Base-by-base conservation (phyloP, 1,140 invertebrate genomes). In the Lethrus apterus region DNA sequence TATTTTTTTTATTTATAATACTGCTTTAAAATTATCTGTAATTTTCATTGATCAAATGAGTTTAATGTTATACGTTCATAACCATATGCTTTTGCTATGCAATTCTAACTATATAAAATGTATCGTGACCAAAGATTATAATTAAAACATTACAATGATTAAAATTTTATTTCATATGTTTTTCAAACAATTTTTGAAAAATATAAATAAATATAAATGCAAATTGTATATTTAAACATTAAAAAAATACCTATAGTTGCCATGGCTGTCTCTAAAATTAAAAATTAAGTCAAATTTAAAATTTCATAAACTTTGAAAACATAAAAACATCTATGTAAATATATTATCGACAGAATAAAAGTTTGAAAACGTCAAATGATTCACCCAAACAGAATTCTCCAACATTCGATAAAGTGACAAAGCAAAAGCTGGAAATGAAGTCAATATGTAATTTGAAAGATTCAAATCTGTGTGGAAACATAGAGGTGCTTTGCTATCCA, bases 331-430 rank as follows among this genome's bases (percentile, higher is more conserved):
- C 26, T 29, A 42, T 26, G 40, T 42, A 29, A 29, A 42, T 26
- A 42, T 42, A 29, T 42, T 42, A 14, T 42, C 40, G 17, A 42
- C n/a, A 1, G 40, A 42, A 48, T 48, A 48, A 57, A 57, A 29
- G 45, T 42, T 19, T 32, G 15, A 4, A 17, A 42, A 42, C 10
- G 15, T 26, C 7, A 24, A 42, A 48, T 57, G 50, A 10, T 47
- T 47, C 26, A 55, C 54, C 57, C 57, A 59, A 17, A 52, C 45
- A 3, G 55, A 51, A 32, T 50, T 53, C 44, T 63, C 58, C 26
- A 63, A 34, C 26, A 59, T 59, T 14, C 57, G 40, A 35, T 55
- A 63, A 23, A 61, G 47, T 26, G 56, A 55, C 11, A 61, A 44
- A 2, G 59, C 53, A 35, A 63, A 55, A 13, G 56, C 48, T 17